Percentiles rank a stretch among this genome's conserved stretches.
phyloP scores from a whole-genome alignment of 2,113 vertebrate genomes.

The Prietella phreatophila region DNA sequence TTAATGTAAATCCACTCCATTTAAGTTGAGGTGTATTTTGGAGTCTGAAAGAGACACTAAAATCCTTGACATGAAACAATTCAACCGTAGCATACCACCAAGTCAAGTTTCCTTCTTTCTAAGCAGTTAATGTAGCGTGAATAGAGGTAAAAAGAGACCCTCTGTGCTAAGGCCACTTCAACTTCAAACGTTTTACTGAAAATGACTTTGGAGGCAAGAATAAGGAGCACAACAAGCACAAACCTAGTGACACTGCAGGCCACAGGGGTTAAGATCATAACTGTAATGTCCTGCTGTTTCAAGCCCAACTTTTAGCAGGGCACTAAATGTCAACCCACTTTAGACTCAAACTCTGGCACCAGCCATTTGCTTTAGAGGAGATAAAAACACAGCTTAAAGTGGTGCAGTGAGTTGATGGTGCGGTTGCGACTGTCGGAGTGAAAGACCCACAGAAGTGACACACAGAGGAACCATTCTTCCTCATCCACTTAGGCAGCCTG shows the following conservation, averaged over 20 bases:
- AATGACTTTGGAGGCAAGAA: neutral
- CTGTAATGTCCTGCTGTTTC: slow-evolving; percentile 59
- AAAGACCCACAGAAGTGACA: slow-evolving; percentile 57
- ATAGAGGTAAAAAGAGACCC: neutral
- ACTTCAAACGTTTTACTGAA: neutral
- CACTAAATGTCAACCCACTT: slow-evolving; percentile 69
- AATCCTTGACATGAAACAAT: slow-evolving; percentile 6
- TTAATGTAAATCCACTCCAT: slow-evolving; percentile 15
- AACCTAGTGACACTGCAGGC: slow-evolving; percentile 3
- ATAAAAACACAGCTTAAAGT: neutral
- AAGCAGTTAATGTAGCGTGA: neutral
- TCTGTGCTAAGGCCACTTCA: neutral
- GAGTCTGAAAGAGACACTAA: slow-evolving; percentile 2
- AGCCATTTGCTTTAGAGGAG: slow-evolving; percentile 55
- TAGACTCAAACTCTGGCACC: slow-evolving; percentile 53
- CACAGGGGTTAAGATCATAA: slow-evolving; percentile 15
- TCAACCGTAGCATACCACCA: neutral
- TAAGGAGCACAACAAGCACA: neutral
- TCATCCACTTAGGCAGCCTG: slow-evolving; percentile 27
- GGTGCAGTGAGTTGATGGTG: neutral
- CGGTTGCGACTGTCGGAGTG: slow-evolving; percentile 41
- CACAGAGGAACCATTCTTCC: slow-evolving; percentile 51
- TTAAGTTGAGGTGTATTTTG: neutral
- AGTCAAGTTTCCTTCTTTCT: slow-evolving; percentile 11
- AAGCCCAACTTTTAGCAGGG: slow-evolving; percentile 55